Evolutionary conservation across 2,888 invertebrate species (phyloP), one percentile per base, ranked within the genome.

Genomic region (Tribolium freemani): DNA sequence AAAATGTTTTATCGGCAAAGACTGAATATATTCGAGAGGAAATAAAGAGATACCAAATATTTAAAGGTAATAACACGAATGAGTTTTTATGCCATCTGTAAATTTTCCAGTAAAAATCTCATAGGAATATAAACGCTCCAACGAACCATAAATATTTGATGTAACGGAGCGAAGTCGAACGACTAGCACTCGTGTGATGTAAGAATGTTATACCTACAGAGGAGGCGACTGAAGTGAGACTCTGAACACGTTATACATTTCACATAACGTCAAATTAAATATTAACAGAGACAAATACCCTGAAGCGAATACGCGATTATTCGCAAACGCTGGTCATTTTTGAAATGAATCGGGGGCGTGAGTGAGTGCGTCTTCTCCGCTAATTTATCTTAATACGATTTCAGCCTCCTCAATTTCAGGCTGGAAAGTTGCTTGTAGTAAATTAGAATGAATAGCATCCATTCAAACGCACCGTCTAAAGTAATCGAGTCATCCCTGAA

Each of bases 401-500:
- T 75, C 50, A 16, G 71, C 76, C 75, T 75, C 73, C 78, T 78
- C 75, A 73, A 79, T 80, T 76, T 73, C 77, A 50, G 51, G 21
- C 5, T 26, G 6, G 60, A 45, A 61, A 61, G 60, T 61, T 74
- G 73, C 75, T 76, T 75, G 78, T 78, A 69, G 74, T 69, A 79
- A 79, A 81, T 81, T 80, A 78, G 78, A 80, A 80, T 78, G 78
- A 79, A 81, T 80, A 74, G 80, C 79, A 72, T 72, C 77, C 78
- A 78, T 79, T 79, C 78, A 76, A 60, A 75, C 53, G 71, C 72
- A 75, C 64, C 75, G 75, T 76, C 78, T 76, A 73, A 76, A 78
- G 81, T 81, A 82, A 82, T 81, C 80, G 80, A 79, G 80, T 80
- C 82, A 78, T 79, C 79, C 75, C 77, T 81, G 80, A 80, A 81